Evolutionary conservation across 2,113 vertebrate genomes (phyloP), one percentile per base, ranked within the genome.

Genomic region (Jacana jacana): DNA sequence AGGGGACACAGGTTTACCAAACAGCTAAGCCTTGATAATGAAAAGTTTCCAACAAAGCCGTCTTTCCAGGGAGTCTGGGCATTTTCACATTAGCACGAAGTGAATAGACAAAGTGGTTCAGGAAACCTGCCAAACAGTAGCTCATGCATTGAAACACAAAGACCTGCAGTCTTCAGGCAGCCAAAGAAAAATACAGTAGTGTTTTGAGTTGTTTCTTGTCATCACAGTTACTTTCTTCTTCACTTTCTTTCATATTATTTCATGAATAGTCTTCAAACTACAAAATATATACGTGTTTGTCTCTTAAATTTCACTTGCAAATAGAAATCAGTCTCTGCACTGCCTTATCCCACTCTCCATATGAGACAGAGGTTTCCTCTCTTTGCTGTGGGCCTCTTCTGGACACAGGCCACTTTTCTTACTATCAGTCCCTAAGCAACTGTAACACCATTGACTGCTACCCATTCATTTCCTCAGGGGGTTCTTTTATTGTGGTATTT

Each of bases 1-100:
- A 94, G 61, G 81, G 65, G 66, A 93, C 69, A 70, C 82, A 96
- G 93, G 93, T 97, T 97, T 97, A 97, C 90, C 81, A 96, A 96
- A 94, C 91, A 97, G 88, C 90, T 97, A 97, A 95, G 96, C 95
- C 90, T 92, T 61, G 63, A 79, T 93, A 95, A 97, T 95, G 91
- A 96, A 97, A 96, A 27, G 63, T 90, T 97, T 91, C 95, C 91
- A 95, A 96, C 93, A 96, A 97, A 97, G 93, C 83, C 9, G 8
- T 33, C 91, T 93, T 95, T 94, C 96, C 93, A 91, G 88, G 94
- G 87, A 95, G 94, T 33, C 89, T 84, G 79, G 69, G 65, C 88
- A 84, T 89, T 97, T 92, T 69, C 91, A 84, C 89, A 96, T 91
- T 90, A 93, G 83, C 70, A 81, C 92, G 73, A 95, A 96, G 66